Evolutionary conservation across 2,113 vertebrate genomes (phyloP), one percentile per base, ranked within the genome.

Genomic region (Myrmecobius fasciatus): DNA sequence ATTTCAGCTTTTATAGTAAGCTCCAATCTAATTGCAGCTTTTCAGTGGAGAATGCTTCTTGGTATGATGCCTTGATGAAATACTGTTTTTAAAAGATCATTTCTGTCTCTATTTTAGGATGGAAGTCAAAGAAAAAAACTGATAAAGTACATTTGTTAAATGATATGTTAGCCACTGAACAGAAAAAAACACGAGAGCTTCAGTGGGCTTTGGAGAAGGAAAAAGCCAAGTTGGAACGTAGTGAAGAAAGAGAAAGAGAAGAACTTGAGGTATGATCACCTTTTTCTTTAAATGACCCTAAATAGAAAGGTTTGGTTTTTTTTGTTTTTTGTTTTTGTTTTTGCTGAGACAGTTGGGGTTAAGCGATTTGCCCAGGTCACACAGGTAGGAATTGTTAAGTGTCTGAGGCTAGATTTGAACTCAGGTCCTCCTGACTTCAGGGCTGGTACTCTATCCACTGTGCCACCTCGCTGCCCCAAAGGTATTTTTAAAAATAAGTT

Each of bases 141-240:
- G 98, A 98, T 89, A 99, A 99, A 95, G 97, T 99, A 48, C 99
- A 99, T 83, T 60, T 98, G 52, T 98, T 99, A 92, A 99, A 97
- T 52, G 99, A 99, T 92, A 98, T 98, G 22, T 98, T 99, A 98
- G 98, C 98, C 60, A 98, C 96, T 0, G 99, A 99, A 96, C 99
- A 99, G 98, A 99, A 98, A 95, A 99, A 97, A 53, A 98, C 98
- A 90, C 98, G 99, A 97, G 99, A 99, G 93, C 98, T 99, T 11
- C 99, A 99, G 91, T 99, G 99, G 99, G 97, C 98, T 53, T 93
- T 99, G 97, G 99, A 99, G 98, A 99, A 99, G 96, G 99, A 99
- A 96, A 99, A 97, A 94, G 98, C 99, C 96, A 99, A 98, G 96
- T 96, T 97, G 26, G 99, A 99, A 90, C 98, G 98, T 94, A 98